Conservation (phyloP, 23 tunicate species). For the Ciona savignyi region DNA sequence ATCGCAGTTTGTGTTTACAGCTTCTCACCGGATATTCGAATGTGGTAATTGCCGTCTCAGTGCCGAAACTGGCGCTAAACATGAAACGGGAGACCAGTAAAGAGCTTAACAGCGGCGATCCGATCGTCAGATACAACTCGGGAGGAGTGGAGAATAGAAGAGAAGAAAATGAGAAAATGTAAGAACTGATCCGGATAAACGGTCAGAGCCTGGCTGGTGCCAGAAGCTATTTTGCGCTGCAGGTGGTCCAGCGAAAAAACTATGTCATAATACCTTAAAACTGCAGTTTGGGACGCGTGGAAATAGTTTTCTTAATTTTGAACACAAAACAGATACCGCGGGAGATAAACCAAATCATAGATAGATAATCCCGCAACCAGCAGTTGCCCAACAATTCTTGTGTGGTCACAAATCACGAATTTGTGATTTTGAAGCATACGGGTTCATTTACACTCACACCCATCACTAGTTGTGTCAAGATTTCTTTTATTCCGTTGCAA, state of each 20-base stretch:
- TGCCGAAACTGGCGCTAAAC: background rate
- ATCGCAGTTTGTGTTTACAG: too few species aligned
- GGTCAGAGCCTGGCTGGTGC: constrained; percentile 1
- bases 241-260: constrained; percentile 9
- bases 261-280: constrained; percentile 1
- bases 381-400: too few species aligned
- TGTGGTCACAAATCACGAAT: too few species aligned
- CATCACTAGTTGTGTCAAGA: too few species aligned
- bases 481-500: too few species aligned
- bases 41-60: background rate
- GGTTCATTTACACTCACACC: too few species aligned
- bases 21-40: too few species aligned
- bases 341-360: too few species aligned
- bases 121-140: background rate
- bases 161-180: background rate
- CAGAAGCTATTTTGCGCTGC: constrained; percentile 1
- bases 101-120: background rate
- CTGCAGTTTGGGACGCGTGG: background rate
- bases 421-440: too few species aligned
- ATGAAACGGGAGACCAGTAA: background rate
- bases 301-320: too few species aligned
- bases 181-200: background rate
- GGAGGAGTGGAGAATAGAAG: background rate
- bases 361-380: too few species aligned
- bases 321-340: too few species aligned